Conservation (phyloP, 2,888 invertebrate species). For the Campaea margaritaria region DNA sequence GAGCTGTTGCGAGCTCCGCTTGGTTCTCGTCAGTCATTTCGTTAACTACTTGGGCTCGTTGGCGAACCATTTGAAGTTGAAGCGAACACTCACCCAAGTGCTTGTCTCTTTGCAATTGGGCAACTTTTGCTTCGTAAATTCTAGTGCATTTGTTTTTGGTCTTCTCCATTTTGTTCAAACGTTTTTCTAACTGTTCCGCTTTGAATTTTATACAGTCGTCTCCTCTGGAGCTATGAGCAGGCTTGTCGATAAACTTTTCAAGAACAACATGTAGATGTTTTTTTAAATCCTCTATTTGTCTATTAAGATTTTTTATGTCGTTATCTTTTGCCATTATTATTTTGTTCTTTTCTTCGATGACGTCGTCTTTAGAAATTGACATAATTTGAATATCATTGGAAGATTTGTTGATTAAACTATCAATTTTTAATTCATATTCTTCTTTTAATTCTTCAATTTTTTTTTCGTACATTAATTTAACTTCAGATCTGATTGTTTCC, state of each 20-base stretch:
- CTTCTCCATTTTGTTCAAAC: slow-evolving; percentile 68
- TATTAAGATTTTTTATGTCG: slow-evolving; percentile 60
- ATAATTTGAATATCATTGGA: slow-evolving; percentile 50
- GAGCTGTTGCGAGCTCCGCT: slow-evolving; percentile 59
- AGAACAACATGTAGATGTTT: slow-evolving; percentile 57
- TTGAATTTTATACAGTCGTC: slow-evolving; percentile 54
- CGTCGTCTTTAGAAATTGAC: slow-evolving; percentile 48
- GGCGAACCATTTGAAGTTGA: slow-evolving; percentile 70
- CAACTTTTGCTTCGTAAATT: slow-evolving; percentile 67
- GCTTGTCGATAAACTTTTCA: slow-evolving; percentile 57
- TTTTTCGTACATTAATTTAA: slow-evolving; percentile 56
- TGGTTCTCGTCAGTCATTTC: slow-evolving; percentile 70
- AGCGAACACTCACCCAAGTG: slow-evolving; percentile 70
- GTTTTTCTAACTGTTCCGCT: slow-evolving; percentile 65
- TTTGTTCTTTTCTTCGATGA: slow-evolving; percentile 60
- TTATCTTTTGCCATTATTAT: slow-evolving; percentile 58
- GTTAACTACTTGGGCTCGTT: slow-evolving; percentile 68
- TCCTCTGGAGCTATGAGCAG: slow-evolving; percentile 48
- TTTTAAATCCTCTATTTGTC: slow-evolving; percentile 61
- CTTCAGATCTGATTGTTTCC: slow-evolving; percentile 58
- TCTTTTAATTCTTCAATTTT: slow-evolving; percentile 60
- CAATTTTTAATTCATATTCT: slow-evolving; percentile 56
- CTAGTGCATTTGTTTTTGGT: slow-evolving; percentile 62
- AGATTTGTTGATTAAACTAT: slow-evolving; percentile 51
- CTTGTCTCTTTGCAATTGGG: slow-evolving; percentile 69